Base-by-base conservation (phyloP, 2,113 vertebrate species). In the Cryptomyrus ogoouensis region DNA sequence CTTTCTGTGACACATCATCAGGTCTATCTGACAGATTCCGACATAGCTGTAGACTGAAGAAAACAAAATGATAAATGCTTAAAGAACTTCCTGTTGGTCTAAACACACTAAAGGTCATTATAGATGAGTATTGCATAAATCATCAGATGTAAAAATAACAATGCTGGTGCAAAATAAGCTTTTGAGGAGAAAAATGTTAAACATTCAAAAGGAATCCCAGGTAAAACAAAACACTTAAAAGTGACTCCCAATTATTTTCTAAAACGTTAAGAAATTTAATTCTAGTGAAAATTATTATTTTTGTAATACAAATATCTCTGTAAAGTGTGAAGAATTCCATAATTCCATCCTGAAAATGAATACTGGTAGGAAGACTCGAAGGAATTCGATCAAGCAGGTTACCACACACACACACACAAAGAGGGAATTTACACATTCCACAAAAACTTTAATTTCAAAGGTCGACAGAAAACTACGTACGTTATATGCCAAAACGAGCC, bases 41-140 rank as follows among this genome's bases (percentile, higher is more conserved):
- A 95, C 98, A 99, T 88, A 99, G 95, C 89, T 99, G 98, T 92
- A 98, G 95, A 92, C 98, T 99, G 93, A 85, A 94, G 31, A 35
- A 91, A 90, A 58, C 2, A 88, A 90, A 93, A 10, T 89, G 7
- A 88, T 21, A 90, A 49, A 39, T 24, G 66, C 62, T 70, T 70
- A 70, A 31, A 70, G 10, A 70, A 70, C 27, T 4, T 70, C n/a
- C 1, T 31, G 66, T 83, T 42, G 15, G 49, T 53, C 13, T 66
- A 58, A 77, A n/a, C 35, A 46, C 42, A 47, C 44, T 47, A 84
- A 46, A 39, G 15, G 74, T 21, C 27, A 10, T 83, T 46, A 42
- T 12, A 35, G 35, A 74, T 5, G 44, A 0, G 5, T 50, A 87
- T 27, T 85, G 42, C n/a, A 24, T 70, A 27, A 70, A 31, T 31